Conservation (phyloP, 2,888 invertebrate genomes). For the Sphecodes monilicornis region DNA sequence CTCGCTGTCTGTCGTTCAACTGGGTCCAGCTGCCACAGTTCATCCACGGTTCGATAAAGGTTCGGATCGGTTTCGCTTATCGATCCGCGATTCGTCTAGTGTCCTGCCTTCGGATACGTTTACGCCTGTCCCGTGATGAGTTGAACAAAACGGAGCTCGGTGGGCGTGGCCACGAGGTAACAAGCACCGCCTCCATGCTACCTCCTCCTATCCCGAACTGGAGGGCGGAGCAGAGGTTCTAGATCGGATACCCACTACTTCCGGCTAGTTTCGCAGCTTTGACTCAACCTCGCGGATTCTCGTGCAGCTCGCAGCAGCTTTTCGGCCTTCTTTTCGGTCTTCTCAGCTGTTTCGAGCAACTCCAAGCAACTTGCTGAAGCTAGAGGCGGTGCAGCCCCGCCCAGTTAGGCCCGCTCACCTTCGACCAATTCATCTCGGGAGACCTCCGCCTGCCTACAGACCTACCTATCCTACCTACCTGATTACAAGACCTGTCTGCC, state of each 20-base stretch:
- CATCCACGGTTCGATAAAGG: conserved; percentile 8
- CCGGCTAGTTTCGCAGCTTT: too few relatives aligned
- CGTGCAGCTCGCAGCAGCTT: too few relatives aligned
- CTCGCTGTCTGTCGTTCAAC: neutral
- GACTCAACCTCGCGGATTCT: too few relatives aligned
- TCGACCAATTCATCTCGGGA: conserved; percentile 50
- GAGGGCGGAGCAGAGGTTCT: neutral
- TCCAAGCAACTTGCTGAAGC: neutral
- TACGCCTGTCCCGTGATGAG: neutral
- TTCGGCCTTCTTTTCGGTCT: too few relatives aligned
- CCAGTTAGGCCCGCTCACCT: neutral
- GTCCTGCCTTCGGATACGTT: neutral
- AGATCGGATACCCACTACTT: too few relatives aligned
- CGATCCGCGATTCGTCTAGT: neutral
- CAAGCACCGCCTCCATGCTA: neutral
- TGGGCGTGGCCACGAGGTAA: neutral
- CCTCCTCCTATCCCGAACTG: neutral
- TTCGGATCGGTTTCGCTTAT: neutral
- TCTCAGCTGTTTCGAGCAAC: too few relatives aligned
- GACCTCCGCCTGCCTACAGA: conserved; percentile 12
- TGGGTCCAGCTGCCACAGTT: conserved; percentile 1
- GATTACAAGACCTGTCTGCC: conserved; percentile 52
- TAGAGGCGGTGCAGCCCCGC: neutral
- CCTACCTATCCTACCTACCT: conserved; percentile 66
- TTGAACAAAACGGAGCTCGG: neutral